These are phyloP conservation scores for Xestoiulus laeticollis DNA, from an alignment of 2,888 invertebrate species.

Conservation along the genomic window DNA sequence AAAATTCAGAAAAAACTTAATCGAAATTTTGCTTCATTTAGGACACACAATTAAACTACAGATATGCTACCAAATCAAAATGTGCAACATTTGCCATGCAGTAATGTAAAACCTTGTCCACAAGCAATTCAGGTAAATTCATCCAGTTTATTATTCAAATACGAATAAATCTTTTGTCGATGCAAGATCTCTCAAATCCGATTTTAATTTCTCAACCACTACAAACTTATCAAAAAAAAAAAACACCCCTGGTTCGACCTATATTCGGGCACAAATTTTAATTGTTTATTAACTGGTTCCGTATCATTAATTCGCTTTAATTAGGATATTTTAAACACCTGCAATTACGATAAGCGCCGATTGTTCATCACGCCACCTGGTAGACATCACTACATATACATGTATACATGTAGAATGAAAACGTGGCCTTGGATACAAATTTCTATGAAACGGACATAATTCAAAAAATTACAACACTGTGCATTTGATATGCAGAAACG, in stretches of 20 bases:
- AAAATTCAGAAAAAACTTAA: background rate
- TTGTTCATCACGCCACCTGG: background rate
- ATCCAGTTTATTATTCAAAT: background rate
- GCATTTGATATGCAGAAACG: background rate
- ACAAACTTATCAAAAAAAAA: background rate
- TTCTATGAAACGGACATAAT: background rate
- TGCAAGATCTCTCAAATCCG: background rate
- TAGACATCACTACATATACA: background rate
- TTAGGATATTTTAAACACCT: background rate
- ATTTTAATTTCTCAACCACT: background rate
- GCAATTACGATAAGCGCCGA: background rate
- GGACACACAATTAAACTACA: too few relatives aligned
- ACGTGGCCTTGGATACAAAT: background rate
- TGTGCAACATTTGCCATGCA: too few relatives aligned
- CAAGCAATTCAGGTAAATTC: background rate
- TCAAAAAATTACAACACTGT: background rate
- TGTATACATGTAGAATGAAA: background rate
- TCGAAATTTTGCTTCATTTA: too few relatives aligned
- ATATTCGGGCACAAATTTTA: background rate
- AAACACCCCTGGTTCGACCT: background rate
- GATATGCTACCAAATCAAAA: too few relatives aligned
- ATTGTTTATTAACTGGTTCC: constrained; percentile 31
- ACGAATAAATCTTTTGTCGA: background rate
- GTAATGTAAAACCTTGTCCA: background rate
- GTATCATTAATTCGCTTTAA: constrained; percentile 16